Evolutionary conservation across 2,888 invertebrate species (phyloP).

Genomic region (Keiferia lycopersicella): DNA sequence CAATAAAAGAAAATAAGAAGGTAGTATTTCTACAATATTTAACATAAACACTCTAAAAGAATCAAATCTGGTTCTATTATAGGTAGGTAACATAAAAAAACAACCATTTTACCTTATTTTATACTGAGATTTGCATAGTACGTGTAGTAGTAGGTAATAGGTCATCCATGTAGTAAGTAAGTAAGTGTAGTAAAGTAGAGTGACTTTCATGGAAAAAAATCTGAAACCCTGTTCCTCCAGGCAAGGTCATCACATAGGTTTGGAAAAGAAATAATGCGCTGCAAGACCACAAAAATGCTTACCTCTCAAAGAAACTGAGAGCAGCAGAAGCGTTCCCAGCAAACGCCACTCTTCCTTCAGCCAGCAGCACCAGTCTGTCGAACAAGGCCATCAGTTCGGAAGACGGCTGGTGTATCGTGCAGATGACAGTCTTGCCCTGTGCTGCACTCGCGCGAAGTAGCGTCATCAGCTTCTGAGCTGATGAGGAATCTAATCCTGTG

Average conservation of each 20-base stretch:
- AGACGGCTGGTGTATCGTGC: conserved; percentile 97
- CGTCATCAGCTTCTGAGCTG: conserved; percentile 91
- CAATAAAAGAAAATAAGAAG: not conserved
- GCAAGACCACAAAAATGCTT: conserved; percentile 30
- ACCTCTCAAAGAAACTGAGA: conserved; percentile 83
- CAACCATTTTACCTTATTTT: too few relatives aligned
- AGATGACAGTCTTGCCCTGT: conserved; percentile 92
- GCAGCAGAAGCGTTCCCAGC: conserved; percentile 85
- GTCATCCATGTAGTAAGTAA: too few relatives aligned
- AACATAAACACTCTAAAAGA: not conserved
- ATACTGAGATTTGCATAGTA: too few relatives aligned
- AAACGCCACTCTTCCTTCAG: conserved; percentile 93
- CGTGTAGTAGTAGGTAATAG: too few relatives aligned
- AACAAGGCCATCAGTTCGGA: conserved; percentile 93
- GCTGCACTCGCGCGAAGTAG: conserved; percentile 86
- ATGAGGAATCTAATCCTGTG: conserved; percentile 95
- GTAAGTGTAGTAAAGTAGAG: too few relatives aligned
- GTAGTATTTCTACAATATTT: not conserved
- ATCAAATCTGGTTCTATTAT: not conserved
- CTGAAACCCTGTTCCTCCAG: too few relatives aligned
- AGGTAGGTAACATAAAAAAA: too few relatives aligned
- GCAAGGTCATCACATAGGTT: too few relatives aligned
- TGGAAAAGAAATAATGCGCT: too few relatives aligned
- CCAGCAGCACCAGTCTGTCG: conserved; percentile 87
- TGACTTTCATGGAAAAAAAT: too few relatives aligned